Conservation (phyloP, 30 jellyfish, hydroid and myxozoan genomes). For the Cassiopea andromeda region DNA sequence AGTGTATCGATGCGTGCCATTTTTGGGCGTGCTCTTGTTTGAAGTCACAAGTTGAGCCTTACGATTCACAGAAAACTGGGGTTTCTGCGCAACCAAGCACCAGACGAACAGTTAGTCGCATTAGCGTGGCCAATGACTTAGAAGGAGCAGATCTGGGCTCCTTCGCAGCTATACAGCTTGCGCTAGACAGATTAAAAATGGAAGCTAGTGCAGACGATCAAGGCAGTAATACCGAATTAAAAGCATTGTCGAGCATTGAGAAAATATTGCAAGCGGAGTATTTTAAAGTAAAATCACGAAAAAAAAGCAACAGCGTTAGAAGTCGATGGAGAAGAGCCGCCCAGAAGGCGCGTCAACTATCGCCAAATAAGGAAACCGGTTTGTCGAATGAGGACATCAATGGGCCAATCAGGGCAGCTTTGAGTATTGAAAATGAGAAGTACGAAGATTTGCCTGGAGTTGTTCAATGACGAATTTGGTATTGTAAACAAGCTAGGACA, state of each 20-base stretch:
- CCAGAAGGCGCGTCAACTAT: constrained; percentile 56
- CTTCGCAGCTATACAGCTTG: constrained; percentile 90
- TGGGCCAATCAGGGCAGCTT: not conserved
- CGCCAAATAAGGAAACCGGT: constrained; percentile 50
- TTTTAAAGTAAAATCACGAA: constrained; percentile 47
- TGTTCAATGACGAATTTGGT: not conserved
- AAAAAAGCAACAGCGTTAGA: constrained; percentile 72
- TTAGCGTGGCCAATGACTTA: constrained; percentile 51
- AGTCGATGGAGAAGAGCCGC: constrained; percentile 94
- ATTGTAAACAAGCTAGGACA: no score
- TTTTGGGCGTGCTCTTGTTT: constrained; percentile 59
- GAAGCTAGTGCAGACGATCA: constrained; percentile 60
- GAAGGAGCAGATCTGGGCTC: constrained; percentile 86
- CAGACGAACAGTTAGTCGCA: constrained; percentile 46
- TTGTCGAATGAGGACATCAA: not conserved
- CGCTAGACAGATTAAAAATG: constrained; percentile 73
- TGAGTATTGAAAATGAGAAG: constrained; percentile 7
- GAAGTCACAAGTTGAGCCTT: constrained; percentile 67
- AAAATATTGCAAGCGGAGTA: constrained; percentile 71
- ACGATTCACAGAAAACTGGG: constrained; percentile 34
- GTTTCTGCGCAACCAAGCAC: constrained; percentile 29
- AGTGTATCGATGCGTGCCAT: constrained; percentile 17
- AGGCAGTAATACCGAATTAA: constrained; percentile 77
- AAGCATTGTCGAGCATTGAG: constrained; percentile 83
- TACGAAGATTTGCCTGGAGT: constrained; percentile 69